Evolutionary conservation across 2,797 vertebrate genomes (phyloP), one percentile per base, ranked within the genome.

Genomic region (Nyctibius grandis): DNA sequence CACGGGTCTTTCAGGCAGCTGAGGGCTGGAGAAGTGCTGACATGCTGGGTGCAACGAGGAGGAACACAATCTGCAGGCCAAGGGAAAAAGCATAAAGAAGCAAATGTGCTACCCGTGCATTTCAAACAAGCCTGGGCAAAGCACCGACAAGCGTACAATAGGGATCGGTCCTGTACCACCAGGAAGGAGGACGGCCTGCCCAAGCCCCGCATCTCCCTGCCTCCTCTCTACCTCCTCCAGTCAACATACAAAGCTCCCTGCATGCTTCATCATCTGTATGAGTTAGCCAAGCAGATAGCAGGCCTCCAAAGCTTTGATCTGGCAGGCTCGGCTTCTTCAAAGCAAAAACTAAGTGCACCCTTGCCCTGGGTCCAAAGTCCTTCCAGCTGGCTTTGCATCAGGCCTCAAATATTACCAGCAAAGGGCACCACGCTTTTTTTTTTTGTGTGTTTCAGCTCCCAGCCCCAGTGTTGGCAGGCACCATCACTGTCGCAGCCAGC

Each of bases 351-450:
- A 78, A 94, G 26, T 3, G 20, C 42, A 76, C 18, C 4, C 23
- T 88, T 83, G 77, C 29, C 63, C 74, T 59, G 34, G 17, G 50
- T 86, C 50, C 18, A 8, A 88, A 84, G 85, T 80, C 34, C 50
- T 90, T 67, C 34, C 65, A 94, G 16, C 4, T 95, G 87, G 68
- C 70, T 92, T 85, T 78, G 82, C 22, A 83, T 16, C 26, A 88
- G 56, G 75, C 88, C 64, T 96, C 95, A 95, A 95, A 89, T 65
- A 88, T 6, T 51, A 60, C 38, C 15, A 84, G n/a, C 47, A 57
- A 88, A 91, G 50, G n/a, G 33, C 48, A 89, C 77, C 57, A 51
- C 33, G 61, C 12, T 19, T 74, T 83, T 70, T 60, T 42, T 11
- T 83, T 70, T 60, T 42, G 11, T 7, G 38, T 0, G 0, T 26